Base-by-base conservation (phyloP, 1,140 invertebrate species). In the Tetramorium parvispinum region DNA sequence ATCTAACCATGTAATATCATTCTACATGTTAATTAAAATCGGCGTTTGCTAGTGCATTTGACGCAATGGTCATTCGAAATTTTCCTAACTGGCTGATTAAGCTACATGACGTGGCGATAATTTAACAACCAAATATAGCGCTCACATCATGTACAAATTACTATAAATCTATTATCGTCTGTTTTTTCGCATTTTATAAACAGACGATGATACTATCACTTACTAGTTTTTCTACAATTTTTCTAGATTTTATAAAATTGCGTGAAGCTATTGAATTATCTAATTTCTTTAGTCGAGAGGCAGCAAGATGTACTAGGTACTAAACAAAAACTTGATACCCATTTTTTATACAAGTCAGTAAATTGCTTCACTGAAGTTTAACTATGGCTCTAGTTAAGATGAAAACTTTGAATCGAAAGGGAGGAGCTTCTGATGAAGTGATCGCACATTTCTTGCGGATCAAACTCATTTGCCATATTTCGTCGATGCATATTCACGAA, bases 361-460 rank as follows among this genome's bases (percentile, higher is more conserved):
- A 89, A 89, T 87, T 90, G 59, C 68, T 78, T 75, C 86, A 87
- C 65, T 59, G 57, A 90, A 90, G 81, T 89, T 90, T 90, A 90
- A 87, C 81, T 87, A 46, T 59, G 49, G 63, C 70, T 89, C 46
- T 55, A 57, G 66, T 55, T 49, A 63, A 73, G 79, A 65, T 55
- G 49, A 43, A 70, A 90, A 90, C 86, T 90, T 87, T 65, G 51
- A 55, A 85, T 87, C 18, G 61, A 61, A 68, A 85, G 43, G 82
- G 63, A 75, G 49, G n/a, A 77, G 73, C 68, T 37, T 76, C 66
- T 81, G 87, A 87, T 59, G 73, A 89, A 85, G 59, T 90, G 66
- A 89, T 63, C 49, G 32, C 40, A 27, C 77, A 70, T 71, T 90
- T 89, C 79, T 89, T 85, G 73, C 27, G 71, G 85, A 90, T 89